Base-by-base conservation (phyloP, 1,140 invertebrate species). In the Temnothorax curvispinosus region DNA sequence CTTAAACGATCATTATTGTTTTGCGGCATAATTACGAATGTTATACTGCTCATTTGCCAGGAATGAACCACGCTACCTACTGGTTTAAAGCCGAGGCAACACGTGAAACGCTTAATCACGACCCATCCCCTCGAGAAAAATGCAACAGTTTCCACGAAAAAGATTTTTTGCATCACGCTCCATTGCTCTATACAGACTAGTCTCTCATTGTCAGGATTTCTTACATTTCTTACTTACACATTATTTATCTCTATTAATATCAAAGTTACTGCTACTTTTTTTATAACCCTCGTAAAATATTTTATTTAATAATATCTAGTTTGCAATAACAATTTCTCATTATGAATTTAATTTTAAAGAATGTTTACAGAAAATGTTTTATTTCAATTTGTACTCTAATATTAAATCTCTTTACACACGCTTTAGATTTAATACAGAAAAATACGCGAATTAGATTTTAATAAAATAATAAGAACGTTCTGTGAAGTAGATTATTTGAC, bases 1-100 rank as follows among this genome's bases (percentile, higher is more conserved):
- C 56, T 85, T 81, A 91, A 87, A 75, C 8, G 60, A 64, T 77
- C 35, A 47, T 75, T n/a, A 90, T 87, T 85, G 54, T 90, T 85
- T 89, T 80, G 50, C 54, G 7, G 32, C 13, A 11, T 18, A 65
- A n/a, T 47, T 21, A n/a, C n/a, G n/a, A 77, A 58, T 11, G 35
- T 50, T 9, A 58, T 11, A 21, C 62, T 9, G 6, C 47, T 77
- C 44, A 77, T 64, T 81, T 21, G 32, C 18, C 8, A 35, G 41
- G 32, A 69, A 86, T 47, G 21, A 65, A 21, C n/a, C 18, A 41
- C 62, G 21, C 27, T 4, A 27, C 1, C 6, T 21, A 21, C 21
- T 65, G 7, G 2, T 38, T 67, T 38, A 75, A 65, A 44, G 4
- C 38, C 54, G 62, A 60, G 58, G 21, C 47, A 64, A 3, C n/a